These are phyloP conservation scores for Thermophis baileyi DNA, from an alignment of 2,113 vertebrate genomes.

Conservation along the genomic window DNA sequence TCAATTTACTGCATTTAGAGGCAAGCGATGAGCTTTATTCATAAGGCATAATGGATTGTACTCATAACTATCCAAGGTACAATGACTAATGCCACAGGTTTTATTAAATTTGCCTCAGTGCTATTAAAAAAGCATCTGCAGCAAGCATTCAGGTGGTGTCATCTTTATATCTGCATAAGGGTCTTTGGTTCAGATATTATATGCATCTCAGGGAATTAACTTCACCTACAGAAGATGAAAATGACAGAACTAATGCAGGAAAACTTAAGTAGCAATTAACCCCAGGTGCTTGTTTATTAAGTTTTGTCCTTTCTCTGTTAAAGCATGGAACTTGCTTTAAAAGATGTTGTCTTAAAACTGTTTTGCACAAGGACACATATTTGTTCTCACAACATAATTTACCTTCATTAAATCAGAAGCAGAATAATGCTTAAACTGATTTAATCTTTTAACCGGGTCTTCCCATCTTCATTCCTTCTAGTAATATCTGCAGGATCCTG, in stretches of 20 bases:
- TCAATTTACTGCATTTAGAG: not conserved
- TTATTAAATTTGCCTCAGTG: not conserved
- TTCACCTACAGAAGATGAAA: not conserved
- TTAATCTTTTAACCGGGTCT: not conserved
- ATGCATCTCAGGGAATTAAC: accelerated
- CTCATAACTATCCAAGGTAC: conserved; percentile 1
- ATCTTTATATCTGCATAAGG: not conserved
- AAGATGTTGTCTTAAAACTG: not conserved
- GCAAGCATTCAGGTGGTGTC: not conserved
- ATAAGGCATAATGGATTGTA: conserved; percentile 1
- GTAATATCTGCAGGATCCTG: not conserved
- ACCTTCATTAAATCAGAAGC: conserved; percentile 13
- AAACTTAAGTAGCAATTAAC: conserved; percentile 7
- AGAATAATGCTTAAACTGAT: not conserved
- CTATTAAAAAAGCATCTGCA: not conserved
- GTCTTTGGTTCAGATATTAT: not conserved
- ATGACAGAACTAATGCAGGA: not conserved
- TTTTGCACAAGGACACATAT: not conserved
- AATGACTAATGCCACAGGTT: conserved; percentile 10
- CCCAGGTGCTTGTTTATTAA: not conserved
- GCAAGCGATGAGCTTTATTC: not conserved
- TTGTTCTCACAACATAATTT: not conserved
- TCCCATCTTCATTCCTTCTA: not conserved
- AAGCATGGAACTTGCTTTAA: not conserved
- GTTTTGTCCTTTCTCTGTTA: not conserved